These are phyloP conservation scores for Macroramphosus scolopax DNA, from an alignment of 2,797 vertebrate species.

Conservation along the genomic window DNA sequence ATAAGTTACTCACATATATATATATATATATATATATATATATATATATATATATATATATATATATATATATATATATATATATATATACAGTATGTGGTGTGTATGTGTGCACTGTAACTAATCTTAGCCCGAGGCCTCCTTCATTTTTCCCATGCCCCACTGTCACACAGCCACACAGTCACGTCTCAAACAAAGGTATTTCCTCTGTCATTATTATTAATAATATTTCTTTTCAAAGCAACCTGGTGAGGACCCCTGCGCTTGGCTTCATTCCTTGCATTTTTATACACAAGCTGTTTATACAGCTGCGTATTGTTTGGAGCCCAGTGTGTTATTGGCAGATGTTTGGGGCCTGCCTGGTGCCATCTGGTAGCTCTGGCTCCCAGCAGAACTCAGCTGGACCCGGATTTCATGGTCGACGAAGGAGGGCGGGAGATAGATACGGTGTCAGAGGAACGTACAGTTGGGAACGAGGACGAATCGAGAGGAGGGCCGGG, in stretches of 20 bases:
- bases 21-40: no score
- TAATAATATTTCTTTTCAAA: conserved; percentile 65
- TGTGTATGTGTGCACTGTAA: conserved; percentile 11
- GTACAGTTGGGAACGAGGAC: conserved; percentile 15
- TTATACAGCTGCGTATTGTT: conserved; percentile 74
- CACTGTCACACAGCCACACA: conserved; percentile 47
- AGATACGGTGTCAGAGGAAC: conserved; percentile 34
- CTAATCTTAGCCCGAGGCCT: conserved; percentile 33
- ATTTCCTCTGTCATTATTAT: conserved; percentile 67
- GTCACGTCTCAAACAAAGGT: conserved; percentile 53
- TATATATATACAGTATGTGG: no score
- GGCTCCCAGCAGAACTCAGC: conserved; percentile 54
- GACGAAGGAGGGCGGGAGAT: conserved; percentile 35
- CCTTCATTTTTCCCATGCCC: conserved; percentile 70
- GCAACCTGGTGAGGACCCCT: conserved; percentile 57
- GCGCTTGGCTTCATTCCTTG: conserved; percentile 59
- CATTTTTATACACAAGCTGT: conserved; percentile 71
- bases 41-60: no score
- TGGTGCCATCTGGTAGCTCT: conserved; percentile 71
- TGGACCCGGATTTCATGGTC: conserved; percentile 50
- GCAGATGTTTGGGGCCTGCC: conserved; percentile 60
- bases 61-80: conserved; percentile 9
- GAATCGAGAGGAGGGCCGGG: background rate
- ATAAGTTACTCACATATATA: no score
- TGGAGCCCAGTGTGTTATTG: conserved; percentile 47